Evolutionary conservation across 2,888 invertebrate genomes (phyloP), one percentile per base, ranked within the genome.

Genomic region (Zele albiditarsus): DNA sequence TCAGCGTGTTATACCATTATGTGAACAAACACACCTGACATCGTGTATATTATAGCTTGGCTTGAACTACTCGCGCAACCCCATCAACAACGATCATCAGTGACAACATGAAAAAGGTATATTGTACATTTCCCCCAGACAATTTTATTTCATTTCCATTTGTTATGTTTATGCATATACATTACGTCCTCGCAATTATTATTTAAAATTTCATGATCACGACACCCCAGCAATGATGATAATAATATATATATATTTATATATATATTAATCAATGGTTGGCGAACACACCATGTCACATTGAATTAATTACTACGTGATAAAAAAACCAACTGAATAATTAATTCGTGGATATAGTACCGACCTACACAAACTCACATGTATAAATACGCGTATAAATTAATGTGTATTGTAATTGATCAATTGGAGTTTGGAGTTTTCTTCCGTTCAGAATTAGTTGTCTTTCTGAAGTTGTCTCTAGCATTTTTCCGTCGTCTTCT

Each of bases 401-500:
- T 23, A 16, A 25, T 33, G 38, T 14, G 12, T 58, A 20, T 16
- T 5, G 20, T 25, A 31, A 60, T 60, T 46, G n/a, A 62, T 33
- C 42, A 42, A 27, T 62, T n/a, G 6, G n/a, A 25, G 27, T 25
- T 10, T 8, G 62, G 42, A 28, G 46, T 25, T 49, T 31, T 62
- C 8, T 28, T 60, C 14, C 23, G 20, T 12, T 25, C 46, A 8
- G 53, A 53, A 62, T 71, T 27, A 38, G 12, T 38, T 8, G 71
- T 28, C 16, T 60, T 71, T 53, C 72, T 60, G 23, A 75, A 76
- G 74, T 70, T 74, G 28, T 78, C 67, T 23, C 71, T 27, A 14
- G 75, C 75, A 42, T 42, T 75, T 71, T 58, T 75, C 46, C 67
- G 65, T 16, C 67, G 75, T 25, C 66, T 53, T n/a, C 12, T 20